These are phyloP conservation scores for Drosophila bipectinata DNA, from an alignment of 1,140 invertebrate species.

Conservation along the genomic window DNA sequence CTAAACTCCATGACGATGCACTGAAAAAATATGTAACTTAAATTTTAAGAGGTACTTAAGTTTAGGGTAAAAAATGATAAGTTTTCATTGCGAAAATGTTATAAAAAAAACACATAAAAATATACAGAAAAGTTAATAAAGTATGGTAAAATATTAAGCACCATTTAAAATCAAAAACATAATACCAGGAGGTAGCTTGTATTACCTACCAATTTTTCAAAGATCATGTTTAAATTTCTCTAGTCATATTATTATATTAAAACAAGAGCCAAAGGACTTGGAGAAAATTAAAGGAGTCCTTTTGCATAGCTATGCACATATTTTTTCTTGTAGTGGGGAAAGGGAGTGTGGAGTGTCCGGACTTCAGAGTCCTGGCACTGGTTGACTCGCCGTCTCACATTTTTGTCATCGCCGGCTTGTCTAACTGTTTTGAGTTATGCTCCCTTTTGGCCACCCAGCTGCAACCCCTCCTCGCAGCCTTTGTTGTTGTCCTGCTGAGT, in stretches of 20 bases:
- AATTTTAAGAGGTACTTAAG: too few species aligned
- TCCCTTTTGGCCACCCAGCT: constrained; percentile 15
- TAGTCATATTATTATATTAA: background rate
- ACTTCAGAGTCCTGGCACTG: constrained; percentile 24
- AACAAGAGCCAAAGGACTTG: background rate
- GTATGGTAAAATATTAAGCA: too few species aligned
- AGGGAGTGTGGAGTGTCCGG: constrained; percentile 7
- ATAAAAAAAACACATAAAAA: too few species aligned
- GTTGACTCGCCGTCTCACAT: constrained; percentile 54
- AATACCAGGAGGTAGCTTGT: too few species aligned
- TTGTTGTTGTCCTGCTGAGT: constrained; percentile 39
- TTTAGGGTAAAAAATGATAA: too few species aligned
- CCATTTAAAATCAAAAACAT: too few species aligned
- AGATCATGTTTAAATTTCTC: background rate
- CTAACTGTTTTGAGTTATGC: constrained; percentile 71
- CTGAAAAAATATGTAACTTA: background rate
- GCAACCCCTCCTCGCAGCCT: background rate
- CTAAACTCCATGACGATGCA: background rate
- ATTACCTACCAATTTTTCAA: background rate
- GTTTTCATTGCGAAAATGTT: too few species aligned
- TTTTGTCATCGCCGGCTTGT: constrained; percentile 68
- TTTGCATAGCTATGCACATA: background rate
- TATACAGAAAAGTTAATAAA: too few species aligned
- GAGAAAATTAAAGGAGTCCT: background rate
- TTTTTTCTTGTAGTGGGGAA: background rate